Percentiles rank a stretch among this genome's conserved stretches.
Conservation (phyloP, 2,888 invertebrate genomes). For the Cheiracanthium punctorium region DNA sequence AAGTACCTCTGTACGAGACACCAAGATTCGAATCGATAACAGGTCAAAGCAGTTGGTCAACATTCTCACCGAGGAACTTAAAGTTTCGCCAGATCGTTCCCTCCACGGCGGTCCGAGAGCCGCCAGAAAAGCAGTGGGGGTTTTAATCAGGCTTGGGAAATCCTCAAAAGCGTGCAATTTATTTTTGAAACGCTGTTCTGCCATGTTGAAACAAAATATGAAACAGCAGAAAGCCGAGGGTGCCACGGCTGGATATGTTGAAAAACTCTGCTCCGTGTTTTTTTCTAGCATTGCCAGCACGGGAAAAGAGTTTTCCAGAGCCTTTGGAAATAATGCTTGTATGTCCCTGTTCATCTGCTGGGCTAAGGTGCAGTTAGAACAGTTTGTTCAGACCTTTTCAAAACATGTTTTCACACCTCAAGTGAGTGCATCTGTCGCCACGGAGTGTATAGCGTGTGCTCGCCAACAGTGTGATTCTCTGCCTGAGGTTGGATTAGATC, state of each 20-base stretch:
- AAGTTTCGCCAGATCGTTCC: slow-evolving; percentile 91
- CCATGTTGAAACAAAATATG: slow-evolving; percentile 86
- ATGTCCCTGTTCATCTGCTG: slow-evolving; percentile 88
- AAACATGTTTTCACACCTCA: slow-evolving; percentile 90
- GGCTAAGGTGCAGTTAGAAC: slow-evolving; percentile 81
- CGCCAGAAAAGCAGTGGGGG: slow-evolving; percentile 87
- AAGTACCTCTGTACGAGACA: slow-evolving; percentile 56
- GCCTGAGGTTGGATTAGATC: slow-evolving; percentile 86
- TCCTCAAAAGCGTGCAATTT: slow-evolving; percentile 87
- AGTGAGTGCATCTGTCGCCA: slow-evolving; percentile 86
- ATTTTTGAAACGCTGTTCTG: slow-evolving; percentile 87
- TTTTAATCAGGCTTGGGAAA: slow-evolving; percentile 86
- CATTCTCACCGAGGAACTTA: slow-evolving; percentile 90
- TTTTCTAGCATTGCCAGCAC: slow-evolving; percentile 88
- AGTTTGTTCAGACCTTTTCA: slow-evolving; percentile 77
- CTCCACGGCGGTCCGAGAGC: slow-evolving; percentile 89
- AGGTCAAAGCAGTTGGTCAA: slow-evolving; percentile 87
- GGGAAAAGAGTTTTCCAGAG: slow-evolving; percentile 84
- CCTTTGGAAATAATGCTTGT: slow-evolving; percentile 79
- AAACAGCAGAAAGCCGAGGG: slow-evolving; percentile 84
- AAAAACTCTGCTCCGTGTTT: slow-evolving; percentile 87
- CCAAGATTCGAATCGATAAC: slow-evolving; percentile 79
- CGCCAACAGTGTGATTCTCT: slow-evolving; percentile 84
- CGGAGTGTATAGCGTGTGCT: slow-evolving; percentile 80
- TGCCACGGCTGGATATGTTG: slow-evolving; percentile 86